These are phyloP conservation scores for Rhabdophis nuchalis DNA, from an alignment of 2,797 vertebrate genomes.

Conservation along the genomic window DNA sequence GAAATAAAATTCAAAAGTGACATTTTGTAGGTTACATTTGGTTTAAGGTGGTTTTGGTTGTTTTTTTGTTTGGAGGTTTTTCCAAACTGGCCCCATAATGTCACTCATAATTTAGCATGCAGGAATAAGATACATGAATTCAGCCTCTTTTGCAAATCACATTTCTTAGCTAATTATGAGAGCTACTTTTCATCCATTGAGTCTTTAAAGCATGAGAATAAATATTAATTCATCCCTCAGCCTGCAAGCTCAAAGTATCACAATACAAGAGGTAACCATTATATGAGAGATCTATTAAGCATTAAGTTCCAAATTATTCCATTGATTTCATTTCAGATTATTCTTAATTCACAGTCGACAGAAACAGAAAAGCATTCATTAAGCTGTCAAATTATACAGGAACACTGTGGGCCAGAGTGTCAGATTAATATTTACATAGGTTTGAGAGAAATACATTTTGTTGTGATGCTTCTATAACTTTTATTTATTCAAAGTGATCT, in stretches of 20 bases:
- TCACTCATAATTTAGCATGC: background rate
- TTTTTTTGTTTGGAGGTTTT: background rate
- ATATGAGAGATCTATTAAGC: background rate
- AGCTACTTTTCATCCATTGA: background rate
- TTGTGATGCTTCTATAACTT: background rate
- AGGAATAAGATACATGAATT: background rate
- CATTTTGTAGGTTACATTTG: background rate
- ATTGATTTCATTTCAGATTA: background rate
- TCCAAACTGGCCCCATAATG: background rate
- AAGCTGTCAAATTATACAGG: background rate
- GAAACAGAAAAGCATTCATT: background rate
- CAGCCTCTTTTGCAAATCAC: background rate
- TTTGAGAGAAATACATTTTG: background rate
- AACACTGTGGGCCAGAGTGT: background rate
- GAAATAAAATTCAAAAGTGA: background rate
- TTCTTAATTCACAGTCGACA: background rate
- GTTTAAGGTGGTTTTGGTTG: background rate
- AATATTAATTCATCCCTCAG: background rate
- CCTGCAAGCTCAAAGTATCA: background rate
- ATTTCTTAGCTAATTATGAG: background rate
- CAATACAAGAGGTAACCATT: background rate
- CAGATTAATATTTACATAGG: background rate
- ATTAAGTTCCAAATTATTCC: background rate
- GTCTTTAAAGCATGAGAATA: background rate
- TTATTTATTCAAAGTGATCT: background rate